A percentile compares a stretch with the other conserved stretches of the same genome.
These are phyloP conservation scores for Sinhomidia bicolor DNA, from an alignment of 2,888 invertebrate genomes.

Conservation along the genomic window DNA sequence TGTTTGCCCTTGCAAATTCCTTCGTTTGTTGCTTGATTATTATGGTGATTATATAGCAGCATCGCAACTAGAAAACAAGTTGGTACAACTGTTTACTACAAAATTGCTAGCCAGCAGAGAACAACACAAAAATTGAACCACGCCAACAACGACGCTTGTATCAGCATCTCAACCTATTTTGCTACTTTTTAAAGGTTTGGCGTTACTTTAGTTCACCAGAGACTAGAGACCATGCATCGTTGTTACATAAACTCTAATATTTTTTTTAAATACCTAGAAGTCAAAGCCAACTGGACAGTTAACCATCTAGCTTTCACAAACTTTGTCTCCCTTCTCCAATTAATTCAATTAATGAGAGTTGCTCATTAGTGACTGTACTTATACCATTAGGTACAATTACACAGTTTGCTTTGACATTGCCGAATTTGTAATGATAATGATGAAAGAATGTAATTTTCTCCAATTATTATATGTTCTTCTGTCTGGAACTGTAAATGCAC, in stretches of 20 bases:
- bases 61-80: background rate
- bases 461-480: background rate
- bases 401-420: background rate
- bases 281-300: background rate
- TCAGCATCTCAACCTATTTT: background rate
- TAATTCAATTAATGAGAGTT: constrained; percentile 1
- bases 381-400: background rate
- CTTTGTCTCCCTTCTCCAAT: background rate
- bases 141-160: background rate
- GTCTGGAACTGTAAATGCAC: background rate
- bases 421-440: background rate
- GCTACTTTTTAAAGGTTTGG: no score
- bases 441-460: background rate
- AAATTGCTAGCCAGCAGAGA: background rate
- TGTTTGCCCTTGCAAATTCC: constrained; percentile 6
- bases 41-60: background rate
- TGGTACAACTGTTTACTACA: background rate
- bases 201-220: no score
- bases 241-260: no score
- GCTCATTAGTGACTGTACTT: background rate
- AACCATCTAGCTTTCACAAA: background rate
- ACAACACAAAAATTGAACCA: background rate
- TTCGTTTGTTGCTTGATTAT: background rate
- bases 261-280: no score
- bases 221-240: no score